Conservation (phyloP, 2,797 vertebrate genomes). For the Brachyalestes nurse region DNA sequence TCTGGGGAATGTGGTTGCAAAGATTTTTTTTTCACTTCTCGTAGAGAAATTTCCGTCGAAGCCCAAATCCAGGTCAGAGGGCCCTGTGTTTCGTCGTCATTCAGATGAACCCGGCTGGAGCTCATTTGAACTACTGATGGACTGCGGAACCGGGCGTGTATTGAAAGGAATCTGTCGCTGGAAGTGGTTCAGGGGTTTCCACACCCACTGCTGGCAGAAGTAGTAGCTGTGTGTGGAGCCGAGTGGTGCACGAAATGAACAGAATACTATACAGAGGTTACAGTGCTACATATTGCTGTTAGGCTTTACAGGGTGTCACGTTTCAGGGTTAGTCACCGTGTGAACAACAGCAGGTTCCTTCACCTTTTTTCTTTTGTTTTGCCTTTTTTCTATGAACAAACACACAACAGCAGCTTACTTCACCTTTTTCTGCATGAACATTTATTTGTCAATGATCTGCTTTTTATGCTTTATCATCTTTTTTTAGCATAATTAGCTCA, state of each 20-base stretch:
- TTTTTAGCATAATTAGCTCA: no score
- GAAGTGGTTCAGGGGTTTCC: conserved; percentile 1
- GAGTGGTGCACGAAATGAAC: not conserved
- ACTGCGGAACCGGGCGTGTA: conserved; percentile 1
- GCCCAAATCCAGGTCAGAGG: conserved; percentile 13
- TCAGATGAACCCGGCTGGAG: not conserved
- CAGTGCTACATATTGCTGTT: not conserved
- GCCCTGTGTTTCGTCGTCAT: not conserved
- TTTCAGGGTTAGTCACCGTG: not conserved
- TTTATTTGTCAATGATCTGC: not conserved
- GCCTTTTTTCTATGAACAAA: no score
- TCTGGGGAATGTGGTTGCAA: conserved; percentile 20
- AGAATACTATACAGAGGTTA: not conserved
- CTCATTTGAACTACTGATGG: not conserved
- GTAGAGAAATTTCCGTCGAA: not conserved
- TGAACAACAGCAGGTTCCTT: not conserved
- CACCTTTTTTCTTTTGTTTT: no score
- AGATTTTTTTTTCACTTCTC: conserved; percentile 9
- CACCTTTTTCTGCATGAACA: no score
- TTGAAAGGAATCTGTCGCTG: conserved; percentile 1
- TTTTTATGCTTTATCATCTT: no score
- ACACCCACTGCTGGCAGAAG: conserved; percentile 19
- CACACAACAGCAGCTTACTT: no score
- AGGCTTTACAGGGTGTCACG: not conserved
- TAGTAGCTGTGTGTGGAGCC: conserved; percentile 1